A percentile compares a stretch with the other conserved stretches of the same genome.
These are phyloP conservation scores for Hyposoter dolosus DNA, from an alignment of 2,888 invertebrate genomes.

Conservation along the genomic window DNA sequence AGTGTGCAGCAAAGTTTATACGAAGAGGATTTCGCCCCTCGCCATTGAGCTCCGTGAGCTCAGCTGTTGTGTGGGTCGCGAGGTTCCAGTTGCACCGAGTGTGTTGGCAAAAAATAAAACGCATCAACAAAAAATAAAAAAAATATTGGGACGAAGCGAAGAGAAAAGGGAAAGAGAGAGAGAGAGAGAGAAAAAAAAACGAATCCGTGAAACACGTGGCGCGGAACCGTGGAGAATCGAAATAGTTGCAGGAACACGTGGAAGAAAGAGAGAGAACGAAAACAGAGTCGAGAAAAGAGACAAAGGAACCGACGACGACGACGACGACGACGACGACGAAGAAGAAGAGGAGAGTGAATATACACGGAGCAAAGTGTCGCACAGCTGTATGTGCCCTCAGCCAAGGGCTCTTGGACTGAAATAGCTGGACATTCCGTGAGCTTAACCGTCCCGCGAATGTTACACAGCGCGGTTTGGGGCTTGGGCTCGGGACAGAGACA, in stretches of 20 bases:
- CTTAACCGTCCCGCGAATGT: slow-evolving; percentile 67
- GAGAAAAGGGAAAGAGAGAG: slow-evolving; percentile 11
- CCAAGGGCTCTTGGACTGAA: slow-evolving; percentile 71
- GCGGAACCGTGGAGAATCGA: slow-evolving; percentile 6
- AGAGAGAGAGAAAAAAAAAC: background rate
- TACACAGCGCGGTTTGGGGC: background rate
- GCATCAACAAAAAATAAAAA: slow-evolving; percentile 1
- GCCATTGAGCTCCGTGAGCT: slow-evolving; percentile 27
- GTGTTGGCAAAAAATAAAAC: slow-evolving; percentile 49
- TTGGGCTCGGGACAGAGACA: background rate
- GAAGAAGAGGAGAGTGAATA: slow-evolving; percentile 29
- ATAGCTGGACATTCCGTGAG: slow-evolving; percentile 78
- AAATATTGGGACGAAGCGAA: background rate
- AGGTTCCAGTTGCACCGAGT: slow-evolving; percentile 59
- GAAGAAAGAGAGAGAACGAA: slow-evolving; percentile 1
- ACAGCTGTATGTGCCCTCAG: slow-evolving; percentile 57
- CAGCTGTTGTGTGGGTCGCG: slow-evolving; percentile 52
- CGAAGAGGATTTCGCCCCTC: slow-evolving; percentile 34
- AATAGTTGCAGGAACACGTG: background rate
- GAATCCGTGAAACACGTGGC: slow-evolving; percentile 8
- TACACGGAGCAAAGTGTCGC: slow-evolving; percentile 65
- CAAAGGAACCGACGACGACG: slow-evolving; percentile 8
- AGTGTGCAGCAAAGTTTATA: slow-evolving; percentile 56
- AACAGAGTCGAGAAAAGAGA: slow-evolving; percentile 4
- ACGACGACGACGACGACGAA: slow-evolving; percentile 13